phyloP scores from a whole-genome alignment of 2,888 invertebrate genomes.

The Anthrax anthrax region DNA sequence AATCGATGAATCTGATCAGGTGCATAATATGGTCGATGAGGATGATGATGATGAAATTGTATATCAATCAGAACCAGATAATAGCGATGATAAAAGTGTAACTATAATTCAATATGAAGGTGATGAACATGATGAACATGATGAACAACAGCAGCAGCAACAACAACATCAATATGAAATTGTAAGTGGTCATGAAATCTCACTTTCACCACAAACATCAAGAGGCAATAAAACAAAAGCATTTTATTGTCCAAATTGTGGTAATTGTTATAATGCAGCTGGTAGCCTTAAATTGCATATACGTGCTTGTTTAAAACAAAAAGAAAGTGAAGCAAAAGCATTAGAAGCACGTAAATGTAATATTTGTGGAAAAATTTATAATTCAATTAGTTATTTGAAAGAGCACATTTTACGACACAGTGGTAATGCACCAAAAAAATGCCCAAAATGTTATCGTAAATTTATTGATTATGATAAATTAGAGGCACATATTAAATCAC shows the following conservation, averaged over 20 bases:
- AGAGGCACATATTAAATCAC: slow-evolving; percentile 27
- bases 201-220: slow-evolving; percentile 8
- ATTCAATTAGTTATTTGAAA: slow-evolving; percentile 31
- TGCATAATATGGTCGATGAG: background rate
- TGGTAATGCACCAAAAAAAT: slow-evolving; percentile 30
- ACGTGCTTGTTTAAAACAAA: slow-evolving; percentile 29
- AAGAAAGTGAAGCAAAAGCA: slow-evolving; percentile 22
- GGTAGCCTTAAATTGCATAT: slow-evolving; percentile 32
- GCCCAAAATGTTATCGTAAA: slow-evolving; percentile 30
- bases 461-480: slow-evolving; percentile 29
- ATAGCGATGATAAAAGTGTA: too few species aligned
- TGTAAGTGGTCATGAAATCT: slow-evolving; percentile 5
- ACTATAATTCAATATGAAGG: too few species aligned
- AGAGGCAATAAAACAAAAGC: slow-evolving; percentile 18
- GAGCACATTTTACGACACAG: slow-evolving; percentile 32
- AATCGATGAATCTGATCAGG: too few species aligned
- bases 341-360: slow-evolving; percentile 28
- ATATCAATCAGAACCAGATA: too few species aligned
- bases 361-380: slow-evolving; percentile 31
- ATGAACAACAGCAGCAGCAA: background rate
- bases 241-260: slow-evolving; percentile 32
- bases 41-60: background rate
- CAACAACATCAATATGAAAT: too few species aligned
- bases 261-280: slow-evolving; percentile 32
- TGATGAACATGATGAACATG: too few species aligned